Base-by-base conservation (phyloP, 1,140 invertebrate genomes). In the Drosophila ananassae region DNA sequence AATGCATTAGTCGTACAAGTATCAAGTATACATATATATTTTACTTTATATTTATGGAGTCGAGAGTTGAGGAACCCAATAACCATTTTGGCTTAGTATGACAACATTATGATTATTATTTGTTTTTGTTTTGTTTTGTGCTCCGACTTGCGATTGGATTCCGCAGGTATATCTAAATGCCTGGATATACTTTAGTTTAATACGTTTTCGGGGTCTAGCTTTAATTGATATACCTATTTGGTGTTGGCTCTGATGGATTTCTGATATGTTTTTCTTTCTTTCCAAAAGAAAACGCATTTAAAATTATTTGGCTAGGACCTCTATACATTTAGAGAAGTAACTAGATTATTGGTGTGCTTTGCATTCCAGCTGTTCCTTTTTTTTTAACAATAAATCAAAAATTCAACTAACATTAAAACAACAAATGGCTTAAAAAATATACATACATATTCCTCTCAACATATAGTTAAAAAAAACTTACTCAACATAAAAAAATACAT, bases 231-330 rank as follows among this genome's bases (percentile, higher is more conserved):
- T 39, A 51, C 44, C 50, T 52, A 17, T 59, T 61, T 51, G 37
- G 34, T 55, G 50, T 52, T 52, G 22, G 39, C 28, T 51, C n/a
- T 47, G 21, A 10, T 22, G 21, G 13, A 21, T 37, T 22, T 21
- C 17, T 44, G 47, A 61, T 61, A 61, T 52, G 47, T 61, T 51
- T 51, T 30, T 52, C 50, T 61, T 52, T 52, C 47, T 39, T 25
- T 52, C 24, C 37, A 52, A 51, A 76, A 67, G 66, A 67, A 73
- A 67, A 73, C 57, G 60, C 54, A 54, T 67, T 21, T 44, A 8
- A 44, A 13, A 53, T 12, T 30, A 52, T 52, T 30, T 52, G 13
- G n/a, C n/a, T 32, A 32, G 7, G 13, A 50, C 17, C 50, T 52
- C 28, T 4, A 13, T 10, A 50, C 10, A 30, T 51, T 21, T 41